Evolutionary conservation across 2,113 vertebrate genomes (phyloP).

Genomic region (Vidua macroura): DNA sequence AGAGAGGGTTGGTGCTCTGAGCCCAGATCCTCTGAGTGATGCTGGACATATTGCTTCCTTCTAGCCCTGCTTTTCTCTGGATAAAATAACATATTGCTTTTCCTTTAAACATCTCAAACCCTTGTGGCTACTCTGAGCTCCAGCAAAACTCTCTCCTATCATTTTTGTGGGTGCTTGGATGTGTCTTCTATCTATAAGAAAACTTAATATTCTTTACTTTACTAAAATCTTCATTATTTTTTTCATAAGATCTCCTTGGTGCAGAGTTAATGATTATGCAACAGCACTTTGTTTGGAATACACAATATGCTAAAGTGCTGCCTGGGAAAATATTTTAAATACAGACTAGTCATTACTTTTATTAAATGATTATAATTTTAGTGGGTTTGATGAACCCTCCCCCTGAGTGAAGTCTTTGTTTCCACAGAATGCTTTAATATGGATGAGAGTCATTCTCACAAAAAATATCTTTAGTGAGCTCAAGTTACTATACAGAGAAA

Average conservation of each 20-base stretch:
- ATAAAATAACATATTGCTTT: background rate
- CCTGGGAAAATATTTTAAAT: slow-evolving; percentile 60
- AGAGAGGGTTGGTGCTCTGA: background rate
- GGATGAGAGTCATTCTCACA: slow-evolving; percentile 35
- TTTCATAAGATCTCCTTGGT: background rate
- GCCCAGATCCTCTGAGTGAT: background rate
- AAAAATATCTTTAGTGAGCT: background rate
- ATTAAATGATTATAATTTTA: slow-evolving; percentile 62
- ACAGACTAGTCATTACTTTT: slow-evolving; percentile 49
- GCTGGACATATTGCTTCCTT: background rate
- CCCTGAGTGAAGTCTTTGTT: slow-evolving; percentile 47
- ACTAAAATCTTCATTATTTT: background rate
- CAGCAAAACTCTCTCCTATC: background rate
- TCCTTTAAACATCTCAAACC: background rate
- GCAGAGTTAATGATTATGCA: slow-evolving; percentile 40
- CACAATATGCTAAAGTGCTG: slow-evolving; percentile 43
- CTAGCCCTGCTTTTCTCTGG: background rate
- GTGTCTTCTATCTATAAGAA: background rate
- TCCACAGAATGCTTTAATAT: slow-evolving; percentile 40
- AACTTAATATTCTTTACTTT: background rate
- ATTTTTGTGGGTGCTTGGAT: background rate
- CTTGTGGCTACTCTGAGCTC: background rate
- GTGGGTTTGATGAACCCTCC: slow-evolving; percentile 26
- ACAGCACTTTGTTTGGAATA: slow-evolving; percentile 48
- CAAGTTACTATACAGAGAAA: background rate